Evolutionary conservation across 2,113 vertebrate species (phyloP), one percentile per base, ranked within the genome.

Genomic region (Podarcis raffonei): DNA sequence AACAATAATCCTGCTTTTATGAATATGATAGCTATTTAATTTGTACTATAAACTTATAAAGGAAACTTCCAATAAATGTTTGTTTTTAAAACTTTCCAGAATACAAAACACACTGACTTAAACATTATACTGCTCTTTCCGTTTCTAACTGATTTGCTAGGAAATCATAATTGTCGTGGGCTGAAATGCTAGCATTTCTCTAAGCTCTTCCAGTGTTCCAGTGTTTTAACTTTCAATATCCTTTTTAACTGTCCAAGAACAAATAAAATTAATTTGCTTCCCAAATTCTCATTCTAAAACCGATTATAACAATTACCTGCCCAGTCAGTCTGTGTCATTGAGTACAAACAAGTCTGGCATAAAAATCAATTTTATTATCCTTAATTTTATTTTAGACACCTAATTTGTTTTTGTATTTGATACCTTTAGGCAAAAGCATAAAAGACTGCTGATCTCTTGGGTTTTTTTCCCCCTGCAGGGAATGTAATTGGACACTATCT

Each of bases 371-470:
- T 94, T 94, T 92, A 93, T 93, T 93, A 95, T 87, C 89, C 91
- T 94, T 95, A 91, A 94, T 96, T 96, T 96, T 94, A 97, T 96
- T 97, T 97, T 96, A 96, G 96, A 83, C 75, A 93, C 72, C 78
- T 96, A 95, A 96, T 97, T 97, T 97, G 94, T 96, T 96, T 95
- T 95, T 88, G 68, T 84, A 93, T 93, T 94, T 93, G 93, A 88
- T 94, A 92, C 91, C 94, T 96, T 95, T 93, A 92, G 87, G 94
- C 92, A 92, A 93, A 96, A 95, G 91, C 90, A 89, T 86, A 4
- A 32, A 93, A 94, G 90, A 92, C 92, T 91, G 94, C 94, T 91
- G 94, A 94, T 94, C 90, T 91, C 88, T 92, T 87, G 80, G 15
- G 95, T 95, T 96, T 92, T 88, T 96, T 92, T 89, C 93, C 95